Percentiles rank a stretch among this genome's conserved stretches.
Evolutionary conservation across 2,113 vertebrate genomes (phyloP).

Genomic region (Sapayoa aenigma): DNA sequence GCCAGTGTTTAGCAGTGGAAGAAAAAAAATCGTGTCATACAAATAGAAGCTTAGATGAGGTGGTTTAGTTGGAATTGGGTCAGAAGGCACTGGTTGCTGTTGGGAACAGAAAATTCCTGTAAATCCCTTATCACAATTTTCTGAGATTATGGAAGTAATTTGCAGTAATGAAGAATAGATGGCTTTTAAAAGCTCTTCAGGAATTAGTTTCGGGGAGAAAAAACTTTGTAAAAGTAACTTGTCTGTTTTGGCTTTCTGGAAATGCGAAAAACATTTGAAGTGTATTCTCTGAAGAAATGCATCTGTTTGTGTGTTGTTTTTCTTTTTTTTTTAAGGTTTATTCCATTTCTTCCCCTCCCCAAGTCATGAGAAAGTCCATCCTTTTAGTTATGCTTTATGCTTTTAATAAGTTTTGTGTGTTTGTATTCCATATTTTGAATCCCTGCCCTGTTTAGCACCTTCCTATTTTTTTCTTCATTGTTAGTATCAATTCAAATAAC

Average conservation of each 20-base stretch:
- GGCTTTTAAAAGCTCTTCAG: slow-evolving; percentile 21
- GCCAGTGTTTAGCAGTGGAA: neutral
- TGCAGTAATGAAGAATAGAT: neutral
- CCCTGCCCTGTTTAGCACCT: neutral
- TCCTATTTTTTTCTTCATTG: neutral
- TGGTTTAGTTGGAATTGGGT: slow-evolving; percentile 51
- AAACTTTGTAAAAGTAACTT: neutral
- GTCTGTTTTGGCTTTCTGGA: neutral
- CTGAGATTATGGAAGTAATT: slow-evolving; percentile 35
- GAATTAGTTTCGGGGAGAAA: neutral
- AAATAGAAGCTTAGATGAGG: slow-evolving; percentile 9
- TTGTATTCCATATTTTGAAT: neutral
- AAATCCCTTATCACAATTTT: slow-evolving; percentile 42
- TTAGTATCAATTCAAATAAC: neutral
- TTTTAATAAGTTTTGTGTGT: neutral
- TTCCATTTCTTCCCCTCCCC: neutral
- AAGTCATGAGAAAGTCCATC: neutral
- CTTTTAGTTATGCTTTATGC: neutral
- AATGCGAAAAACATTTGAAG: neutral
- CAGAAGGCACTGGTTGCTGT: slow-evolving; percentile 30
- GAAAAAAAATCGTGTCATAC: neutral
- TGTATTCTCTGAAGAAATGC: neutral
- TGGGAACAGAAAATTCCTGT: slow-evolving; percentile 10
- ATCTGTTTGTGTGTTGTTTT: neutral
- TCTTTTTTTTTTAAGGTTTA: neutral